A percentile compares a stretch with the other conserved stretches of the same genome.
Evolutionary conservation across 2,113 vertebrate genomes (phyloP).

Genomic region (Rhadina sibilatrix): DNA sequence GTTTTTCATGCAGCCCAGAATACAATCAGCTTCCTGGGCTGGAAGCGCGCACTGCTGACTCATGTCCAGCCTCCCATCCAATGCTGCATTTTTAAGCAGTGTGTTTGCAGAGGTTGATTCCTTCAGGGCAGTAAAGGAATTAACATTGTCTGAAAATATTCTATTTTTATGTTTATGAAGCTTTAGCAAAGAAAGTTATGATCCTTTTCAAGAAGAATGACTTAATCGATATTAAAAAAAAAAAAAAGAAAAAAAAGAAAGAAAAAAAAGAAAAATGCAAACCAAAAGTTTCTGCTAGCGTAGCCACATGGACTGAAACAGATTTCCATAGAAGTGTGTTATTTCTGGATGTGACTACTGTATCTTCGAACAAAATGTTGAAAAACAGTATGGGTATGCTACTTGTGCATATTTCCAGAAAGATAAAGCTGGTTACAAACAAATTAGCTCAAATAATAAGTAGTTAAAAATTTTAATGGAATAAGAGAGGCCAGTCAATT

Average conservation of each 20-base stretch:
- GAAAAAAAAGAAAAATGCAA: neutral
- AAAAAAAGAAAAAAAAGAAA: neutral
- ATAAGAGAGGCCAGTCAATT: neutral
- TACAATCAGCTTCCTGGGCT: neutral
- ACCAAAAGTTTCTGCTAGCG: neutral
- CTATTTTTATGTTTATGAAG: neutral
- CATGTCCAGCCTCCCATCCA: neutral
- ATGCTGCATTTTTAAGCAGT: neutral
- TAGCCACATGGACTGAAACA: neutral
- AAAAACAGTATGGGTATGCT: neutral
- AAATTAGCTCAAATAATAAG: neutral
- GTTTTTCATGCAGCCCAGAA: neutral
- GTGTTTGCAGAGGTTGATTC: neutral
- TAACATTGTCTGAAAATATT: neutral
- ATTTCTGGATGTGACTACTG: neutral
- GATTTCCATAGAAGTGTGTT: neutral
- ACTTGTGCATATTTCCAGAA: neutral
- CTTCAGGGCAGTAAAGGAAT: neutral
- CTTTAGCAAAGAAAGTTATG: neutral
- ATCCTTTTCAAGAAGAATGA: neutral
- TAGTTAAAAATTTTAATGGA: neutral
- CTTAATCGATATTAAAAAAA: neutral
- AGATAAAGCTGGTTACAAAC: neutral
- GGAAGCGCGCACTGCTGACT: neutral
- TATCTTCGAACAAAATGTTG: slow-evolving; percentile 2